Conservation (phyloP, 2,888 invertebrate genomes). For the Hirudinaria manillensis region DNA sequence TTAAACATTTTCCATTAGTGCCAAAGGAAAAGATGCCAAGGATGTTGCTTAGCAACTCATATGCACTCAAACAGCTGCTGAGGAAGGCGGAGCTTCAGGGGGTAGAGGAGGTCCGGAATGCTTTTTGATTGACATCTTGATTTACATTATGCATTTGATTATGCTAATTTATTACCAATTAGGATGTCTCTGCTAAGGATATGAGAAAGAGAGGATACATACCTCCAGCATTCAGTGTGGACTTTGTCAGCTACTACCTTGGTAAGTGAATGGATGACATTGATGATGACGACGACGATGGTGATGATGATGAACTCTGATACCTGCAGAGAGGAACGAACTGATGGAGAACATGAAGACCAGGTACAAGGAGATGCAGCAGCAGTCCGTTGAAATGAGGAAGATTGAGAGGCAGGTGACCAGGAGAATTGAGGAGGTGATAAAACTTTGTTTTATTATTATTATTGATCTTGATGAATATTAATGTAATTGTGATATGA, state of each 20-base stretch:
- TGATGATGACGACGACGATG: background rate
- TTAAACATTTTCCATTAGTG: constrained; percentile 58
- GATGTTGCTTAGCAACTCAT: constrained; percentile 79
- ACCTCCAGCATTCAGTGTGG: constrained; percentile 84
- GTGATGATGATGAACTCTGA: constrained; percentile 5
- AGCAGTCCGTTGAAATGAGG: constrained; percentile 68
- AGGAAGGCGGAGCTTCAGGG: constrained; percentile 82
- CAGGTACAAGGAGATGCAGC: constrained; percentile 69
- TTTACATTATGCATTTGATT: background rate
- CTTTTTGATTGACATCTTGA: background rate
- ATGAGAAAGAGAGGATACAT: constrained; percentile 89
- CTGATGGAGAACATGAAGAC: constrained; percentile 69
- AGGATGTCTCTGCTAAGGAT: constrained; percentile 56
- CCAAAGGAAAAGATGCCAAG: constrained; percentile 92
- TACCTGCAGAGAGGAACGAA: constrained; percentile 27
- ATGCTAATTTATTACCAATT: background rate
- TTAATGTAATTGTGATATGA: background rate
- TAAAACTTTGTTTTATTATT: background rate
- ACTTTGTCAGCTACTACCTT: constrained; percentile 86
- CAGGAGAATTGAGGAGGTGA: constrained; percentile 65
- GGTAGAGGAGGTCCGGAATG: constrained; percentile 63
- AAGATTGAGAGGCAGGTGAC: constrained; percentile 72
- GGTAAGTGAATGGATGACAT: constrained; percentile 44
- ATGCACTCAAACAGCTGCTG: constrained; percentile 66
- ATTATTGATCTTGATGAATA: too few relatives aligned